Evolutionary conservation across 1,140 invertebrate genomes (phyloP).

Genomic region (Hyles vespertilio): DNA sequence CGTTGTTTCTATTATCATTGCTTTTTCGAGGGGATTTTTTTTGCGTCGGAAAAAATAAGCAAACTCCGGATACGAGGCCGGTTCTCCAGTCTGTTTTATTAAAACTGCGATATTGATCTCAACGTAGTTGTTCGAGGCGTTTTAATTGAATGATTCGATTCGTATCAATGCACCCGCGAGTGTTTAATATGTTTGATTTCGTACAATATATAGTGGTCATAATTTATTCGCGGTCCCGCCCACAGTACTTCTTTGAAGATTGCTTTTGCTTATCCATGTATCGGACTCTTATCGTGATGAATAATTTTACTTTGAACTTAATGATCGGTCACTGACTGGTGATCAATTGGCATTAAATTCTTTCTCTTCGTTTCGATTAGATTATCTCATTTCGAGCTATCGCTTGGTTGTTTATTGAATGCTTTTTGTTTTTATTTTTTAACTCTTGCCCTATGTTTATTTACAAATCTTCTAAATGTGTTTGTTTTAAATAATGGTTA

Average conservation of each 20-base stretch:
- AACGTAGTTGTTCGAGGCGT: conserved; percentile 30
- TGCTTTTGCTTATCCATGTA: conserved; percentile 48
- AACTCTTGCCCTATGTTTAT: too few relatives aligned
- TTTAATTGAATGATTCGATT: conserved; percentile 50
- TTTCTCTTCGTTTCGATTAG: too few relatives aligned
- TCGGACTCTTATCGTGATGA: conserved; percentile 18
- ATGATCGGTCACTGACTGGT: too few relatives aligned
- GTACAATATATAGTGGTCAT: conserved; percentile 48
- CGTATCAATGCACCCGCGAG: conserved; percentile 33
- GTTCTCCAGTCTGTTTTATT: conserved; percentile 68
- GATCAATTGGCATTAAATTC: too few relatives aligned
- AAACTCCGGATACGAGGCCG: conserved; percentile 56
- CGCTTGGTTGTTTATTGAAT: too few relatives aligned
- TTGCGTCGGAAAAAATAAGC: conserved; percentile 34
- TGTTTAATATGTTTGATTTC: conserved; percentile 55
- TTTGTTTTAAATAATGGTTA: too few relatives aligned
- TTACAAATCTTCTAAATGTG: too few relatives aligned
- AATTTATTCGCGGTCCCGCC: conserved; percentile 38
- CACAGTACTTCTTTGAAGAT: conserved; percentile 39
- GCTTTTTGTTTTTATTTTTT: too few relatives aligned
- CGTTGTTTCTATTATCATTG: conserved; percentile 70
- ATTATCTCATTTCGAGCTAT: too few relatives aligned
- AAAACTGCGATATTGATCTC: conserved; percentile 67
- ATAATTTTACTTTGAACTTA: too few relatives aligned
- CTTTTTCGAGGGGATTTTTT: conserved; percentile 54